A percentile compares a stretch with the other conserved stretches of the same genome.
Conservation (phyloP, 2,888 invertebrate genomes). For the Thymelicus lineola region DNA sequence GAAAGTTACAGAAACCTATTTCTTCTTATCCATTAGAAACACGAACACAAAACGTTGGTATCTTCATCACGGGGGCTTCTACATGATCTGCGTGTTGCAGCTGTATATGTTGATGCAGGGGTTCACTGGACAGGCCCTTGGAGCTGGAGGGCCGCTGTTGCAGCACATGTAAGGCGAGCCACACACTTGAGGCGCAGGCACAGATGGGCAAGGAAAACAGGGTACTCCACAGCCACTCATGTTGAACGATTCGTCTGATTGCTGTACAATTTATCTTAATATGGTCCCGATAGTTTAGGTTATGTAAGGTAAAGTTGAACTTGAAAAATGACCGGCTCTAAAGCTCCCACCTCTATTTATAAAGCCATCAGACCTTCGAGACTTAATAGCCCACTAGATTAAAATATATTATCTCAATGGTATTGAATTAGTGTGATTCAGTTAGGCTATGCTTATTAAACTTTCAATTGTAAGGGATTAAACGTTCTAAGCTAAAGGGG, state of each 20-base stretch:
- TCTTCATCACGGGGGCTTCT: constrained; percentile 26
- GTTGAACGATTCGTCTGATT: constrained; percentile 28
- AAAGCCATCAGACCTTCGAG: constrained; percentile 36
- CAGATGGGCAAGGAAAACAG: constrained; percentile 41
- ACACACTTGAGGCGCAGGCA: constrained; percentile 42
- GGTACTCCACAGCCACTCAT: constrained; percentile 43
- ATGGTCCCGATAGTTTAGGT: constrained; percentile 12
- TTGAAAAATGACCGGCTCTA: constrained; percentile 39
- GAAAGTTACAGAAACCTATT: constrained; percentile 27
- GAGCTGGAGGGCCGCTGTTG: constrained; percentile 52
- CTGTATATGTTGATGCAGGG: constrained; percentile 80
- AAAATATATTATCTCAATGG: constrained; percentile 37
- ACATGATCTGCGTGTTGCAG: constrained; percentile 77
- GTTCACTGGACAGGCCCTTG: constrained; percentile 60
- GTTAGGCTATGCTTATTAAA: background rate
- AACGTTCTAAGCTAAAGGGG: too few species aligned
- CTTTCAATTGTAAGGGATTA: background rate
- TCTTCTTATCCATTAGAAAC: constrained; percentile 16
- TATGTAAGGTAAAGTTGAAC: background rate
- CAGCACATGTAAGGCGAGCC: constrained; percentile 52
- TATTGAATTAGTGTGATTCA: constrained; percentile 6
- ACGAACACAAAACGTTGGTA: background rate
- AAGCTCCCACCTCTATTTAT: constrained; percentile 39
- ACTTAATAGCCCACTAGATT: constrained; percentile 35
- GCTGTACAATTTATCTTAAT: constrained; percentile 32